Conservation (phyloP, 2,888 invertebrate species). For the Epicampocera succincta region DNA sequence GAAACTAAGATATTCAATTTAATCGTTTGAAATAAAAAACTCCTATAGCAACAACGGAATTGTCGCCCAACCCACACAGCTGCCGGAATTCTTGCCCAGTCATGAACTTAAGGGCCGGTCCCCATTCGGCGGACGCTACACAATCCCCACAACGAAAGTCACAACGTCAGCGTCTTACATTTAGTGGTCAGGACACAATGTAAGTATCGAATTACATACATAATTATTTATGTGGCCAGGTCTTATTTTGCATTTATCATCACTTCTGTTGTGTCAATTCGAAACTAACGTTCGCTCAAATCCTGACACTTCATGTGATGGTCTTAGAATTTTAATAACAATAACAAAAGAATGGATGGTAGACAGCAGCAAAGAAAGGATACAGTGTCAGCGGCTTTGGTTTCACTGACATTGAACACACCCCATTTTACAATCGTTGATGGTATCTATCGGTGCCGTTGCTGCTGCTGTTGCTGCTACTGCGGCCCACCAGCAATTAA, state of each 20-base stretch:
- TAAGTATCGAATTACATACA: too few relatives aligned
- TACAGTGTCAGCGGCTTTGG: constrained; percentile 32
- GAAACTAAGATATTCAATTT: too few relatives aligned
- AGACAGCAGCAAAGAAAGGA: background rate
- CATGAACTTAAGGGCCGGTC: too few relatives aligned
- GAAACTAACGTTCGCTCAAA: constrained; percentile 38
- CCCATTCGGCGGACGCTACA: too few relatives aligned
- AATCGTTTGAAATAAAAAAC: too few relatives aligned
- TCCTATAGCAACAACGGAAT: too few relatives aligned
- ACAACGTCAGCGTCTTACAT: too few relatives aligned
- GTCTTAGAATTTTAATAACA: background rate
- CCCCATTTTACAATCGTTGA: constrained; percentile 64
- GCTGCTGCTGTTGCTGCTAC: constrained; percentile 2
- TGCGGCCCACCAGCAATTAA: constrained; percentile 26
- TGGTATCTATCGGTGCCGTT: constrained; percentile 44
- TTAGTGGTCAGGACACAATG: too few relatives aligned
- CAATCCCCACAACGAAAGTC: too few relatives aligned
- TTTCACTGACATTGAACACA: constrained; percentile 54
- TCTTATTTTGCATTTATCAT: background rate
- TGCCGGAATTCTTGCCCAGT: too few relatives aligned
- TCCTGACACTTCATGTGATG: constrained; percentile 37
- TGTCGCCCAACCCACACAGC: too few relatives aligned
- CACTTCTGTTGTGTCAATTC: background rate
- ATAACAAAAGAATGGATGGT: constrained; percentile 9
- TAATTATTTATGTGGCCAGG: too few relatives aligned